phyloP scores from a whole-genome alignment of 2,113 vertebrate genomes.

The Phyllostomus hastatus region DNA sequence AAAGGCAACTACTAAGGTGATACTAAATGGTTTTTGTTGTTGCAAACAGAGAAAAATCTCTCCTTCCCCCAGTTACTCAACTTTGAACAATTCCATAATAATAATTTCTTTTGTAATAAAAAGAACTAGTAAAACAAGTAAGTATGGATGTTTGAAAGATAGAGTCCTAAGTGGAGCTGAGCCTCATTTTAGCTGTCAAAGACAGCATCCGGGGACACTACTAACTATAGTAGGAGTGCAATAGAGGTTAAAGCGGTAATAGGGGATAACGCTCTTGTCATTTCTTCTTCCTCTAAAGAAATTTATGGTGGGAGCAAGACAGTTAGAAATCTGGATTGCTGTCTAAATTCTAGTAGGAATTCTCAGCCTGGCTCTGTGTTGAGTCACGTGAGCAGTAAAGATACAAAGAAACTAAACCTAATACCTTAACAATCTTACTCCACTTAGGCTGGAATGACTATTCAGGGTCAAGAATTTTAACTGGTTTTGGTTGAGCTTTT shows the following conservation, averaged over 20 bases:
- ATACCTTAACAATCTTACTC: neutral
- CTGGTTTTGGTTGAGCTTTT: neutral
- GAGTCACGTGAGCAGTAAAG: neutral
- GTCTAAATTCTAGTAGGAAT: neutral
- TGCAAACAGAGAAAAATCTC: neutral
- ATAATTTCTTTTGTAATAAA: neutral
- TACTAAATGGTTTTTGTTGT: neutral
- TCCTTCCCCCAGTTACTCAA: neutral
- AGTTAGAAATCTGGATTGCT: neutral
- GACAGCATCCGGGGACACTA: neutral
- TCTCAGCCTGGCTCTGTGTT: neutral
- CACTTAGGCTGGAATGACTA: neutral
- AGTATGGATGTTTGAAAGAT: neutral
- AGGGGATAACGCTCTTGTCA: neutral
- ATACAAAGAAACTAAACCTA: neutral
- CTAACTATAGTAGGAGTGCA: neutral
- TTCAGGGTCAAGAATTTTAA: neutral
- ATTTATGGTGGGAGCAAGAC: neutral
- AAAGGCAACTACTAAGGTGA: neutral
- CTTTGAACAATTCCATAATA: neutral
- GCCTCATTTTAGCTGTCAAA: neutral
- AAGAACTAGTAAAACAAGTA: neutral
- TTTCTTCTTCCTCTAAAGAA: conserved; percentile 5
- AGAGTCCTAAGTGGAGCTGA: neutral
- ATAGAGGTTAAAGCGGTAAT: neutral